Evolutionary conservation across 2,888 invertebrate species (phyloP), one percentile per base, ranked within the genome.

Genomic region (Eupithecia centaureata): DNA sequence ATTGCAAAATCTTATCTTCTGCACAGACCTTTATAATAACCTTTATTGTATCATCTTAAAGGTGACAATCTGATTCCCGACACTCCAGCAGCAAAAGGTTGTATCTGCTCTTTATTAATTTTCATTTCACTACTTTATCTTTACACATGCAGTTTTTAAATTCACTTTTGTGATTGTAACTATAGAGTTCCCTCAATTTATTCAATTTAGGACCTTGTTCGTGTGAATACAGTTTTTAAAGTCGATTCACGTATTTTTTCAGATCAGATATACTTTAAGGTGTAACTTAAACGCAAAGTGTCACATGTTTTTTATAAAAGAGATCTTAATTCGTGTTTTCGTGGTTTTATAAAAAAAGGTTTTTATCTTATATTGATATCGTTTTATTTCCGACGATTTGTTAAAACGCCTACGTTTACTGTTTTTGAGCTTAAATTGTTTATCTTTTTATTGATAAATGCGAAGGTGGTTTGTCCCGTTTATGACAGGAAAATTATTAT

Each of bases 281-380:
- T 18, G 61, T 70, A 68, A 64, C 7, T 68, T 47, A 74, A 77
- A 74, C 74, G 68, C 77, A 77, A 79, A 75, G 79, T 82, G 81
- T 82, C 81, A 76, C 74, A 69, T 64, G 72, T 73, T 74, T 76
- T 80, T 78, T 79, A 74, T 76, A 79, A 81, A 78, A 75, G 77
- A 77, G 79, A 66, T 73, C 75, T 82, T 82, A 81, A 82, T 82
- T 82, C 79, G 74, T 78, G 78, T 82, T 76, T 76, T 81, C 77
- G 79, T 78, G 70, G 73, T 71, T 76, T 74, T 75, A 68, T 76
- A 73, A 76, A 76, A 76, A 76, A 68, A 71, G 61, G 65, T 70
- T 73, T 76, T 77, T 80, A 79, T 80, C 76, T 81, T 76, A 72
- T 73, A 73, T 77, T 75, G 74, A 77, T 76, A 80, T 80, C 74